These are phyloP conservation scores for Mylabris sibirica DNA, from an alignment of 2,888 invertebrate species.

Conservation along the genomic window DNA sequence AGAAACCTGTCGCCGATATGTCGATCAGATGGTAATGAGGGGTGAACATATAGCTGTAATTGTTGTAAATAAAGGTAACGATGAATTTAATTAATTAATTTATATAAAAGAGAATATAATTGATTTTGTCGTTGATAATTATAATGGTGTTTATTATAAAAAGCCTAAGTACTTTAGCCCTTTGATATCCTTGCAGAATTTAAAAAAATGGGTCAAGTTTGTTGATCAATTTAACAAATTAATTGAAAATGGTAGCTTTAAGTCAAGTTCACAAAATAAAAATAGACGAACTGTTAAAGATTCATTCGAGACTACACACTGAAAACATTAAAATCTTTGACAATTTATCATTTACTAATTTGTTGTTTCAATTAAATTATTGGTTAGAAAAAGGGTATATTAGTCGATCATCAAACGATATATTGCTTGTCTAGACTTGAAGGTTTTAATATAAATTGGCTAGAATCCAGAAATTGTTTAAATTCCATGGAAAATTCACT, in stretches of 20 bases:
- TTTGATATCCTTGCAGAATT: neutral
- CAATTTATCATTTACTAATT: neutral
- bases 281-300: neutral
- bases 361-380: constrained; percentile 4
- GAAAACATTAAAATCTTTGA: neutral
- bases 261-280: neutral
- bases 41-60: constrained; percentile 75
- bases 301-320: neutral
- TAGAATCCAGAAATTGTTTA: neutral
- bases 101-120: neutral
- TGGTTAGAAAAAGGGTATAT: neutral
- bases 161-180: neutral
- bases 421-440: constrained; percentile 6
- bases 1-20: constrained; percentile 72
- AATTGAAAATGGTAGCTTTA: too few relatives aligned
- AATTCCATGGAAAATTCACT: neutral
- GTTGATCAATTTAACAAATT: too few relatives aligned
- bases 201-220: too few relatives aligned
- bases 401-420: neutral
- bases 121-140: neutral
- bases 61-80: constrained; percentile 18
- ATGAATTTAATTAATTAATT: neutral
- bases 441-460: constrained; percentile 2
- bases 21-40: constrained; percentile 75
- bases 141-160: neutral